Conservation (phyloP, 2,797 vertebrate species). For the Lerista edwardsae region DNA sequence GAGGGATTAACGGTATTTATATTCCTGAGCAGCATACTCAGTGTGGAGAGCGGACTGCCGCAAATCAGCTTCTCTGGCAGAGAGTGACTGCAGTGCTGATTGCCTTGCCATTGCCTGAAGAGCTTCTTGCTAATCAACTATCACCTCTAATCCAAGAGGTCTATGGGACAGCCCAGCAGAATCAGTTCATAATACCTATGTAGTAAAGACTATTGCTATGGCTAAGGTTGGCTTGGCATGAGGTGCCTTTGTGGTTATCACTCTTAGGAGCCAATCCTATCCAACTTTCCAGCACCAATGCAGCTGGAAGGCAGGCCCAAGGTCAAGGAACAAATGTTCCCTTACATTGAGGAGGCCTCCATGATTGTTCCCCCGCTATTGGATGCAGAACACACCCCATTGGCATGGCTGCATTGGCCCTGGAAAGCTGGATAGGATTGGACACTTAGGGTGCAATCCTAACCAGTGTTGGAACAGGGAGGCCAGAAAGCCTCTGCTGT, state of each 20-base stretch:
- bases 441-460: too few relatives aligned
- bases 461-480: too few relatives aligned
- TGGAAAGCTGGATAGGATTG: too few relatives aligned
- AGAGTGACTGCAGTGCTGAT: constrained; percentile 57
- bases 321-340: too few relatives aligned
- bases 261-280: background rate
- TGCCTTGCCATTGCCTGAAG: constrained; percentile 46
- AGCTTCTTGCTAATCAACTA: constrained; percentile 63
- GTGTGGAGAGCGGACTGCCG: constrained; percentile 38
- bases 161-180: background rate
- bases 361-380: too few relatives aligned
- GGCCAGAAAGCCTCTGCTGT: too few relatives aligned
- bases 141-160: constrained; percentile 33
- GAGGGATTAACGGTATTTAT: constrained; percentile 71
- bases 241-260: background rate
- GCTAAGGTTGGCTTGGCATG: background rate
- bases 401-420: too few relatives aligned
- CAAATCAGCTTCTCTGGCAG: constrained; percentile 62
- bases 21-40: constrained; percentile 67
- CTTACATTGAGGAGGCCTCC: too few relatives aligned
- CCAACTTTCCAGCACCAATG: too few relatives aligned
- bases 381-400: too few relatives aligned
- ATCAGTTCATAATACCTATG: background rate
- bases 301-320: too few relatives aligned
- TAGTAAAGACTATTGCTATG: background rate